A percentile compares a stretch with the other conserved stretches of the same genome.
These are phyloP conservation scores for Tryphoninae sp. DNA, from an alignment of 2,888 invertebrate genomes.

Conservation along the genomic window DNA sequence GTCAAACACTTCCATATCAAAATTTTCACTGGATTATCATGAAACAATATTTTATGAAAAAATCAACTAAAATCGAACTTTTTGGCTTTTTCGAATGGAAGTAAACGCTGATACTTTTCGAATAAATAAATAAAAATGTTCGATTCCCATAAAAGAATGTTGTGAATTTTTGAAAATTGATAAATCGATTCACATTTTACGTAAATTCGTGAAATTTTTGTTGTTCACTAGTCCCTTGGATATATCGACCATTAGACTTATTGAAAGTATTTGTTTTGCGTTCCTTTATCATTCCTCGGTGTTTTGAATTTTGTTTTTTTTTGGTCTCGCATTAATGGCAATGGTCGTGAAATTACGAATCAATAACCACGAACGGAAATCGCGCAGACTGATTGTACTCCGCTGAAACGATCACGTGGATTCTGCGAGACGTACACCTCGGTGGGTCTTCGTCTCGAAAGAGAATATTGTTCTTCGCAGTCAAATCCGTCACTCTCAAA, in stretches of 20 bases:
- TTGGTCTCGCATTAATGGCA: conserved; percentile 59
- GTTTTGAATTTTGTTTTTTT: conserved; percentile 10
- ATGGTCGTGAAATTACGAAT: conserved; percentile 45
- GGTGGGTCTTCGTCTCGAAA: conserved; percentile 12
- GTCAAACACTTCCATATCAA: conserved; percentile 38
- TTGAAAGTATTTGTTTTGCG: conserved; percentile 25
- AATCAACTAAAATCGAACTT: background rate
- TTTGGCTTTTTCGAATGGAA: background rate
- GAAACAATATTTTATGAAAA: background rate
- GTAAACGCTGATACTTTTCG: background rate
- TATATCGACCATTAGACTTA: conserved; percentile 13
- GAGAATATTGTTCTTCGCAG: conserved; percentile 26
- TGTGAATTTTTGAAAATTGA: conserved; percentile 1
- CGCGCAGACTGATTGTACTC: conserved; percentile 55
- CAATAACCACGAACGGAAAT: conserved; percentile 26
- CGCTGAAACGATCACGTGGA: conserved; percentile 48
- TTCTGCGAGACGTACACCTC: conserved; percentile 19
- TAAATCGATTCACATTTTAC: background rate
- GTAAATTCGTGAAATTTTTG: background rate
- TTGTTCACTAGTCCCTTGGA: conserved; percentile 1
- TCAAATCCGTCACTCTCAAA: conserved; percentile 31
- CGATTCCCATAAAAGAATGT: background rate
- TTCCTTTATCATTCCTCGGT: conserved; percentile 22
- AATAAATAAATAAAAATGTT: background rate
- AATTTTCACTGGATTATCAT: conserved; percentile 7